Base-by-base conservation (phyloP, 2,888 invertebrate genomes). In the Myopa testacea region DNA sequence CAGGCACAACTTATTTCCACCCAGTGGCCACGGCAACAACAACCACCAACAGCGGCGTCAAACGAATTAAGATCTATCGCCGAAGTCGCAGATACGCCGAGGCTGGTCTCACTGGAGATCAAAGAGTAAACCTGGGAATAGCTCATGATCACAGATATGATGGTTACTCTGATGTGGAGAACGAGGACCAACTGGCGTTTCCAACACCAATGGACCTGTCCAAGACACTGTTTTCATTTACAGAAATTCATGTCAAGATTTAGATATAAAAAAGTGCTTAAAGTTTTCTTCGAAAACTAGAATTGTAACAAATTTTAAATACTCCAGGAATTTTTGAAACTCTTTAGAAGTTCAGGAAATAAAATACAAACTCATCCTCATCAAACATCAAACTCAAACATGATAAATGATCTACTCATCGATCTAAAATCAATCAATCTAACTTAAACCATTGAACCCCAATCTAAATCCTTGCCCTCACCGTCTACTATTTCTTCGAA, bases 241-340 rank as follows among this genome's bases (percentile, higher is more conserved):
- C 91, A 26, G 90, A 91, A 85, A 90, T 89, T 26, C 91, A 90
- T 82, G 89, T 88, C 3, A 79, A 81, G 5, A 75, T 50, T 50
- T 50, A 14, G 14, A 50, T 26, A 26, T 26, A 26, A 26, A 26
- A 26, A 26, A 26, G 26, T 26, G 26, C 26, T 26, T 2, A 26
- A 26, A 26, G 26, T 26, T 26, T 26, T 26, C 26, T 26, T 26
- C 26, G 26, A 26, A 26, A 26, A 26, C 26, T 26, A 26, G 26
- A 26, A 26, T 26, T 26, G 26, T 26, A 26, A 26, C 26, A 26
- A 26, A 26, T 26, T 26, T 26, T 1, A 26, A 26, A 26, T 26
- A 26, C 26, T 26, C 26, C 45, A 45, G 45, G 45, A 45, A 10
- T 45, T 45, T 45, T 6, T 45, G 6, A 10, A 10, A 45, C 7